phyloP scores from a whole-genome alignment of 2,113 vertebrate genomes.

The Mustela lutreola region DNA sequence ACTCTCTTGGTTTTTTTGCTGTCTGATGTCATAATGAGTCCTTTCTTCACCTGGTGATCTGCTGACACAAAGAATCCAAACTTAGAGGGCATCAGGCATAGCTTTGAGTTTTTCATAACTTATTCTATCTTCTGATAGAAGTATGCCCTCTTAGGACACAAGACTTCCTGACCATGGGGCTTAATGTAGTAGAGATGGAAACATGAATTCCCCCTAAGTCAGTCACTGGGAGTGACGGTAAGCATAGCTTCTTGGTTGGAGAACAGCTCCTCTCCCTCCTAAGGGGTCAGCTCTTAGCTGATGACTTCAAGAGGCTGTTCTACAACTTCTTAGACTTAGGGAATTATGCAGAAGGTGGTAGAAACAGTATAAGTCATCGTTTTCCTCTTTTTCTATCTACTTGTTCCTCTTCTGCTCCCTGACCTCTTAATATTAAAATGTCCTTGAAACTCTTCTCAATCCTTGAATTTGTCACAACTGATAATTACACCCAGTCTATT shows the following conservation, averaged over 20 bases:
- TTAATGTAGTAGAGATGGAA: not conserved
- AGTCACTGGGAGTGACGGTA: not conserved
- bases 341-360: not conserved
- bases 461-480: not conserved
- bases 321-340: not conserved
- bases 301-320: not conserved
- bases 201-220: not conserved
- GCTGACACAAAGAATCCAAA: not conserved
- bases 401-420: not conserved
- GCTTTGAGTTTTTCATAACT: not conserved
- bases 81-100: not conserved
- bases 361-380: not conserved
- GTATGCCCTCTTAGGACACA: not conserved
- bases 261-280: not conserved
- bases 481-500: not conserved
- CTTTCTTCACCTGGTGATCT: not conserved
- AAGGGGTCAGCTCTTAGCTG: not conserved
- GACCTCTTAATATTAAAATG: not conserved
- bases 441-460: not conserved
- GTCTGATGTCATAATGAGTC: not conserved
- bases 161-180: not conserved
- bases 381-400: not conserved
- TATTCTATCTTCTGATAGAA: not conserved
- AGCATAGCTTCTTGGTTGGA: not conserved
- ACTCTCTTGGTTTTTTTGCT: not conserved